Base-by-base conservation (phyloP, 1,140 invertebrate species). In the Hermatobates lingyangjiaoensis region DNA sequence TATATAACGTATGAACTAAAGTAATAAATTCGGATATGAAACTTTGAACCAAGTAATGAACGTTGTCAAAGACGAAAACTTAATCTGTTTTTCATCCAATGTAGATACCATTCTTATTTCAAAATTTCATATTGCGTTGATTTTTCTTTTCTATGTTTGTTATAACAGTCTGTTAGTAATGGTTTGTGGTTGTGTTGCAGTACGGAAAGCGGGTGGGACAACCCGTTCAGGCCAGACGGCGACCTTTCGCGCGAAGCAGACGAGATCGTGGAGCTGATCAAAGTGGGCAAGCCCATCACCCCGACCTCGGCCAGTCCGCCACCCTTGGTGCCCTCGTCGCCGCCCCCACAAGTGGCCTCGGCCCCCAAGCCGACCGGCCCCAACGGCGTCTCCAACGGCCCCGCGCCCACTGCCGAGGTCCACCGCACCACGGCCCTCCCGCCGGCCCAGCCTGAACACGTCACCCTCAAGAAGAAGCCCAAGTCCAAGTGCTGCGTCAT, bases 141-240 rank as follows among this genome's bases (percentile, higher is more conserved):
- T n/a, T n/a, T n/a, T n/a, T n/a, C n/a, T n/a, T n/a, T n/a, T n/a
- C n/a, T n/a, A n/a, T n/a, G n/a, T n/a, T n/a, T n/a, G n/a, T n/a
- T n/a, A n/a, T n/a, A n/a, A n/a, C n/a, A n/a, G n/a, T n/a, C n/a
- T n/a, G n/a, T n/a, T n/a, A n/a, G n/a, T n/a, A n/a, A n/a, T n/a
- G n/a, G n/a, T n/a, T n/a, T n/a, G n/a, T n/a, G n/a, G n/a, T n/a
- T 68, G 59, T 65, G 57, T 73, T 80, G 57, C 74, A 96, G 90
- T 68, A 83, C 83, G 58, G 90, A 95, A 62, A 92, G 84, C 63
- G 88, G 87, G 45, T 89, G 89, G 79, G 92, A 97, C 67, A 97
- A 96, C 69, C 91, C 91, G 25, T 97, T 96, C 74, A 79, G 89
- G 65, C 91, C 91, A 3, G 91, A 92, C 60, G 90, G 91, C 45